Conservation (phyloP, 2,888 invertebrate genomes). For the Watsonalla binaria region DNA sequence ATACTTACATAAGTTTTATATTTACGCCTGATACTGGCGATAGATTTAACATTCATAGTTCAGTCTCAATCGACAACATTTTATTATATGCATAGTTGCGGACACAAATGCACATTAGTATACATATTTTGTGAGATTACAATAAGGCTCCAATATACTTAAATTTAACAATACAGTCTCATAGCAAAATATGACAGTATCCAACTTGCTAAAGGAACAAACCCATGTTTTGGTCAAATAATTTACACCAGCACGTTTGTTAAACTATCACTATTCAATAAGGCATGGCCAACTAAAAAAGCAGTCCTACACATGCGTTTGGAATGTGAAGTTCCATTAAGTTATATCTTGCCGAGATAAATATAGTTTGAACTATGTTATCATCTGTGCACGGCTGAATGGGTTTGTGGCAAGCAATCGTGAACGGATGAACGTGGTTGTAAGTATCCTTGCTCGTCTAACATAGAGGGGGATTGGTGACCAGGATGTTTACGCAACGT, state of each 20-base stretch:
- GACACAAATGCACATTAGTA: constrained; percentile 14
- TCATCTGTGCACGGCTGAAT: constrained; percentile 69
- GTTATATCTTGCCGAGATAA: constrained; percentile 65
- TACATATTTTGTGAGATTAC: constrained; percentile 34
- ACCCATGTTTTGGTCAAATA: constrained; percentile 51
- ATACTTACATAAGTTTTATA: constrained; percentile 54
- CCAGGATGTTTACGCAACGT: constrained; percentile 67
- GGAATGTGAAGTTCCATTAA: constrained; percentile 75
- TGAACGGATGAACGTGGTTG: constrained; percentile 73
- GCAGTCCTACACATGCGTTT: constrained; percentile 65
- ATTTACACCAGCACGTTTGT: constrained; percentile 42
- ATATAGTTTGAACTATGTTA: constrained; percentile 51
- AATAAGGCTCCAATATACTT: constrained; percentile 48
- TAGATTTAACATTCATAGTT: constrained; percentile 51
- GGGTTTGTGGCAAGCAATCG: constrained; percentile 73
- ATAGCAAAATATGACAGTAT: constrained; percentile 39
- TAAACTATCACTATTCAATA: constrained; percentile 59
- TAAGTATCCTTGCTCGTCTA: constrained; percentile 75
- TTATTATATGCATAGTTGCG: not conserved
- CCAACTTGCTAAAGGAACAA: constrained; percentile 51
- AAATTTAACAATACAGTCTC: constrained; percentile 59
- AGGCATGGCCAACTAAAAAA: constrained; percentile 64
- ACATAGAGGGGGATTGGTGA: constrained; percentile 66
- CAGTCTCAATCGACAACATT: constrained; percentile 67
- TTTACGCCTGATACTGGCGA: constrained; percentile 60